Percentiles rank a stretch among this genome's conserved stretches.
phyloP scores from a whole-genome alignment of 2,888 invertebrate species.

The Macaria liturata region DNA sequence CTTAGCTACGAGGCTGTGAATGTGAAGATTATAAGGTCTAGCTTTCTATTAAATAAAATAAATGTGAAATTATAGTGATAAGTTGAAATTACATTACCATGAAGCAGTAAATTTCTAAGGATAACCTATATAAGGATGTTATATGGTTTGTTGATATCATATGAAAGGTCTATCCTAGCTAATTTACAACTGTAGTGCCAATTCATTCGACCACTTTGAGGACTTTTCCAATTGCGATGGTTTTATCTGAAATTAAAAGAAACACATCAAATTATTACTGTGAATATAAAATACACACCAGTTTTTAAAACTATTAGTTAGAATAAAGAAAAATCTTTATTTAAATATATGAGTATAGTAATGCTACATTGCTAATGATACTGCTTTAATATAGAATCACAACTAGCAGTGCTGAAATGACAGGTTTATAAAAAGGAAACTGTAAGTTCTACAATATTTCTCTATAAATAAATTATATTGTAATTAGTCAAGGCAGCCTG shows the following conservation, averaged over 20 bases:
- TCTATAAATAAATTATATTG: too few relatives aligned
- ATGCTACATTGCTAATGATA: too few relatives aligned
- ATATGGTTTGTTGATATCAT: constrained; percentile 75
- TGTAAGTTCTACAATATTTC: too few relatives aligned
- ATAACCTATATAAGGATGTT: constrained; percentile 59
- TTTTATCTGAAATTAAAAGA: constrained; percentile 71
- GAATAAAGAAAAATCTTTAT: too few relatives aligned
- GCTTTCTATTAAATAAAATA: constrained; percentile 62
- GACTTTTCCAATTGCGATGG: constrained; percentile 99
- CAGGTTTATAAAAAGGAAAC: too few relatives aligned
- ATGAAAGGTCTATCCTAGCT: constrained; percentile 81
- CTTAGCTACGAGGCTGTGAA: constrained; percentile 29
- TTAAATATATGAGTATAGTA: too few relatives aligned
- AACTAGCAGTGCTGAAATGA: too few relatives aligned
- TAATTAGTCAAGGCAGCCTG: too few relatives aligned
- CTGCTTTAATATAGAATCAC: too few relatives aligned
- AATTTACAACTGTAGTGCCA: constrained; percentile 78
- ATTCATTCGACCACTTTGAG: constrained; percentile 96
- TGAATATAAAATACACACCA: not conserved
- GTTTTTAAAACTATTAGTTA: too few relatives aligned
- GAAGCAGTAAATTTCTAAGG: constrained; percentile 71
- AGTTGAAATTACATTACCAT: constrained; percentile 52
- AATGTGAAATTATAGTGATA: constrained; percentile 48
- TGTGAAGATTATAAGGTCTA: constrained; percentile 56
- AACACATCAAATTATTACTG: not conserved